Percentiles rank a stretch among this genome's conserved stretches.
phyloP scores from a whole-genome alignment of 1,140 invertebrate species.

The Sarcophaga peregrina region DNA sequence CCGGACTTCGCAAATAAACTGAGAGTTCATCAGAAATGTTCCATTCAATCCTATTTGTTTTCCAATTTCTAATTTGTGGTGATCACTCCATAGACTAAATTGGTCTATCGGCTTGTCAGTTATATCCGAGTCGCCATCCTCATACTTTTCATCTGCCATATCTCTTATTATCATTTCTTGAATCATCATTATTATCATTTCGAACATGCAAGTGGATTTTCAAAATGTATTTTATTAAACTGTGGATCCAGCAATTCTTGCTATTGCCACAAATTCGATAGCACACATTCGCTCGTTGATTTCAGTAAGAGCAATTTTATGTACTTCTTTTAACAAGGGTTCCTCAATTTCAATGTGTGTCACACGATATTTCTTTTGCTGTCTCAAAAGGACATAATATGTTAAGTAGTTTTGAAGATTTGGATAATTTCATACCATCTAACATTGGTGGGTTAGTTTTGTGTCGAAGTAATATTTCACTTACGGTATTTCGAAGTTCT shows the following conservation, averaged over 20 bases:
- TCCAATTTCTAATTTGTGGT: constrained; percentile 16
- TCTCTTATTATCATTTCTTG: background rate
- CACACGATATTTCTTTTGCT: constrained; percentile 64
- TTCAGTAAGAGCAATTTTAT: constrained; percentile 49
- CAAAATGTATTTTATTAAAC: constrained; percentile 5
- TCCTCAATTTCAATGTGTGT: constrained; percentile 61
- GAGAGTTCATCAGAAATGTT: background rate
- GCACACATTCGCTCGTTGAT: constrained; percentile 56
- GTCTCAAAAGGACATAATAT: constrained; percentile 61
- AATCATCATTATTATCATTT: too few relatives aligned
- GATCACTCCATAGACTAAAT: background rate
- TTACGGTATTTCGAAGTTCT: constrained; percentile 55
- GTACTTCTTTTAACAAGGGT: constrained; percentile 46
- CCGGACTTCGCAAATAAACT: too few relatives aligned
- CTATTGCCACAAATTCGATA: constrained; percentile 48
- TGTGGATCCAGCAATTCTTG: constrained; percentile 41
- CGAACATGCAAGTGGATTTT: background rate
- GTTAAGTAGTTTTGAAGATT: constrained; percentile 54
- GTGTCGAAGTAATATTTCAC: constrained; percentile 57
- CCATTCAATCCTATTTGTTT: constrained; percentile 1
- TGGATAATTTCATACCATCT: constrained; percentile 54
- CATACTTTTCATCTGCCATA: background rate
- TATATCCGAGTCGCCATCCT: background rate
- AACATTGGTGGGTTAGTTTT: constrained; percentile 60
- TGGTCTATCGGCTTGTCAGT: background rate